A percentile compares a stretch with the other conserved stretches of the same genome.
phyloP scores from a whole-genome alignment of 1,140 invertebrate genomes.

The Cyrtorhinus lividipennis region DNA sequence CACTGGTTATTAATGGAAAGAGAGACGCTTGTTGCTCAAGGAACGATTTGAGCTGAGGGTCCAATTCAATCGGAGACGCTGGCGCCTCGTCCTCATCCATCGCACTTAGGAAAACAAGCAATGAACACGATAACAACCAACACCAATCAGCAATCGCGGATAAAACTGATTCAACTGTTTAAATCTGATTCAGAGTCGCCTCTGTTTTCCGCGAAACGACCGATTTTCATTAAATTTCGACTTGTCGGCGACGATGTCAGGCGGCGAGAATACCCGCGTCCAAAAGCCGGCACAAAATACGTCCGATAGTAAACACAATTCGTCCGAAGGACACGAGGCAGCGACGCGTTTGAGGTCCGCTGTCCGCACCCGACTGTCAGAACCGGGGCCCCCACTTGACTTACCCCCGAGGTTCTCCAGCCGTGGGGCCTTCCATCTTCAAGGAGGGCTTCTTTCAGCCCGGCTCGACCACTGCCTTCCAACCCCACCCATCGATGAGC shows the following conservation, averaged over 20 bases:
- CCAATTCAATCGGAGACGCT: slow-evolving; percentile 22
- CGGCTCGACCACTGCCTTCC: not conserved
- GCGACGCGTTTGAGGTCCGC: not conserved
- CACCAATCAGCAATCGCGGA: not conserved
- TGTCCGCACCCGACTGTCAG: not conserved
- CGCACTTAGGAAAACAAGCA: not conserved
- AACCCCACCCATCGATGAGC: too few relatives aligned
- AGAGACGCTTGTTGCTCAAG: slow-evolving; percentile 23
- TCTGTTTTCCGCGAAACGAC: not conserved
- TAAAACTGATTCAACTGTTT: not conserved
- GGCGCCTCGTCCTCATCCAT: slow-evolving; percentile 17
- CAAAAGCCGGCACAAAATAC: not conserved
- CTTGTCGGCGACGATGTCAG: not conserved
- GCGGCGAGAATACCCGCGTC: not conserved
- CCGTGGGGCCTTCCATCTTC: not conserved
- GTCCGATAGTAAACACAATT: too few relatives aligned
- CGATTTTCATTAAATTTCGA: not conserved
- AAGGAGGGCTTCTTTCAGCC: slow-evolving; percentile 3
- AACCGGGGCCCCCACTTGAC: not conserved
- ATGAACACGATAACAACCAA: not conserved
- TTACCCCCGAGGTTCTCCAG: not conserved
- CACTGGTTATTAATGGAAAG: slow-evolving; percentile 21
- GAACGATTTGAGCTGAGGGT: slow-evolving; percentile 22
- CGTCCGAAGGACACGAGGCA: too few relatives aligned
- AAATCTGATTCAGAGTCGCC: not conserved